Evolutionary conservation across 1,140 invertebrate genomes (phyloP), one percentile per base, ranked within the genome.

Genomic region (Bombyx mori): DNA sequence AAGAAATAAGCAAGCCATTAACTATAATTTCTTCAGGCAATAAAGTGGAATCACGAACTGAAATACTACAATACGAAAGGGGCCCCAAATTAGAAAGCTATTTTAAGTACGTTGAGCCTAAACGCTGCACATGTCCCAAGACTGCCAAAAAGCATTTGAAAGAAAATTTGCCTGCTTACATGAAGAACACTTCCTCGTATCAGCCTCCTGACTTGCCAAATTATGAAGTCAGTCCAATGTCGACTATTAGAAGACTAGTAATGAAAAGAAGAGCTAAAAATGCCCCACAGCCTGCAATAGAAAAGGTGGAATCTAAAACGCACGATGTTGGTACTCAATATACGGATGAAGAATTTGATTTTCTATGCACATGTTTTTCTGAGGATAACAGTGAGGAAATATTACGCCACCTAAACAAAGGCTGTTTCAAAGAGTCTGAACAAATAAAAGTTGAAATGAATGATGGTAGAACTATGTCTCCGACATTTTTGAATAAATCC

Each of bases 51-150:
- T 47, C 70, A 0, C 69, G 67, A 59, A 57, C 51, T 42, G 51
- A 50, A 2, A 73, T 80, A 59, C 56, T 79, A 18, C 43, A 53
- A 8, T 73, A 79, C 44, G 59, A 69, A 42, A 35, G 26, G 4
- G 73, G 82, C 60, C 81, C 82, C 6, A 86, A 84, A 69, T 75
- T 66, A 74, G 71, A 79, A 12, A 78, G 76, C 47, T 84, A 75
- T 52, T 61, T 82, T 42, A 52, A 79, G 46, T 81, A 69, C 52
- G 48, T 82, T 10, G 56, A 71, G 22, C 68, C 80, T 0, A 71
- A 58, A 42, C 71, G 57, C 52, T 86, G 80, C 52, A 61, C 65
- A 44, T 84, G 83, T 62, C 49, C 64, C 7, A 77, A 71, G 57
- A 65, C 52, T 52, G 73, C 72, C 2, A 86, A 83, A 51, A 83